Base-by-base conservation (phyloP, 2,113 vertebrate genomes). In the Seriola quinqueradiata region DNA sequence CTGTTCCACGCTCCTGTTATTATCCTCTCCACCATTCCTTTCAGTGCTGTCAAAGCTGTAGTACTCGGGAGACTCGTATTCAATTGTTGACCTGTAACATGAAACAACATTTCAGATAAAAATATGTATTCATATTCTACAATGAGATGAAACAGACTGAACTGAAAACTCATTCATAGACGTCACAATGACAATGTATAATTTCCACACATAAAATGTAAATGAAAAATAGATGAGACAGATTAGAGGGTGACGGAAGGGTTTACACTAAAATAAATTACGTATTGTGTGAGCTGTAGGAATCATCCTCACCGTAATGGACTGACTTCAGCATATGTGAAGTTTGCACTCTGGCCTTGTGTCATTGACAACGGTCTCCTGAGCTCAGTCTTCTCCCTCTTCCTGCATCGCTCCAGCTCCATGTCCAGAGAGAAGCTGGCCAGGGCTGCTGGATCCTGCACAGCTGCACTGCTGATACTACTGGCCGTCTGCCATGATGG, bases 401-500 rank as follows among this genome's bases (percentile, higher is more conserved):
- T 25, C 10, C 44, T 11, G 34, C 28, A 6, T 48, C 48, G 65
- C 12, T 92, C 75, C 32, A 85, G 82, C 66, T 89, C 89, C 70
- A 60, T 2, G 21, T 93, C 91, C 59, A 91, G 55, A 16, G 77
- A 87, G 50, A 81, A 71, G 66, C 48, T 90, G 0, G 80, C 72
- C 65, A 83, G 60, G 3, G 46, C 25, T 0, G 34, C 42, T 13
- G 71, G 38, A 34, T 90, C 82, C 28, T 44, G 65, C 16, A 64
- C 40, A 57, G 34, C n/a, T 9, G 34, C 4, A 32, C 58, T 19
- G 17, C 58, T 19, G 17, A 32, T 32, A 17, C 71, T 34, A 46
- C 13, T 10, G 5, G 0, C 17, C 67, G 0, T 76, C 23, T 38
- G 61, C 75, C 66, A 21, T 5, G 38, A 64, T 0, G 8, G n/a